These are phyloP conservation scores for Sycophila sp. DNA, from an alignment of 1,140 invertebrate species.

Conservation along the genomic window DNA sequence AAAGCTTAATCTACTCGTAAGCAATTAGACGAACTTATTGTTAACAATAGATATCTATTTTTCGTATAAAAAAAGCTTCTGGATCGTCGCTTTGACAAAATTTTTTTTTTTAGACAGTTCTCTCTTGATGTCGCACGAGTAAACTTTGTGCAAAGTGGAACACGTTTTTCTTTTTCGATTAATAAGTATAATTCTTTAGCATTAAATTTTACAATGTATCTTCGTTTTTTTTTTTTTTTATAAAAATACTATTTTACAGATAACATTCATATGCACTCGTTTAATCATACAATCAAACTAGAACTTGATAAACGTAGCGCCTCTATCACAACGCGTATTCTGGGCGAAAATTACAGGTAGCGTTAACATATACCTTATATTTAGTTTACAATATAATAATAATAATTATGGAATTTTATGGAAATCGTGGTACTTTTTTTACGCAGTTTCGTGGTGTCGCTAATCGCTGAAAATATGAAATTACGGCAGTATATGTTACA, in stretches of 20 bases:
- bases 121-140: constrained; percentile 10
- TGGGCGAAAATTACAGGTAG: constrained; percentile 37
- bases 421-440: constrained; percentile 38
- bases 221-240: constrained; percentile 52
- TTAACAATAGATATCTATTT: constrained; percentile 3
- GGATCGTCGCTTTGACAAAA: constrained; percentile 3
- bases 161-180: constrained; percentile 13
- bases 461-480: constrained; percentile 13
- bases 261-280: constrained; percentile 37
- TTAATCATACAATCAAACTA: constrained; percentile 37
- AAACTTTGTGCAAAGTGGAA: constrained; percentile 21
- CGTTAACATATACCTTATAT: constrained; percentile 30
- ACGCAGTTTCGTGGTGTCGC: constrained; percentile 29
- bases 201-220: constrained; percentile 39
- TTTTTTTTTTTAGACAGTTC: constrained; percentile 24
- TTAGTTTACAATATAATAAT: constrained; percentile 39
- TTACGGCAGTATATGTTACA: constrained; percentile 10
- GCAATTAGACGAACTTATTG: constrained; percentile 12
- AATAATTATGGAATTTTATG: constrained; percentile 44
- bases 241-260: constrained; percentile 66
- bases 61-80: constrained; percentile 13
- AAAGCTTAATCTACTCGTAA: background rate
- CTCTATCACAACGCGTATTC: constrained; percentile 34
- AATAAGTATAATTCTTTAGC: constrained; percentile 32
- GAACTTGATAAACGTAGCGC: constrained; percentile 35